Evolutionary conservation across 2,888 invertebrate genomes (phyloP).

Genomic region (Atherix ibis): DNA sequence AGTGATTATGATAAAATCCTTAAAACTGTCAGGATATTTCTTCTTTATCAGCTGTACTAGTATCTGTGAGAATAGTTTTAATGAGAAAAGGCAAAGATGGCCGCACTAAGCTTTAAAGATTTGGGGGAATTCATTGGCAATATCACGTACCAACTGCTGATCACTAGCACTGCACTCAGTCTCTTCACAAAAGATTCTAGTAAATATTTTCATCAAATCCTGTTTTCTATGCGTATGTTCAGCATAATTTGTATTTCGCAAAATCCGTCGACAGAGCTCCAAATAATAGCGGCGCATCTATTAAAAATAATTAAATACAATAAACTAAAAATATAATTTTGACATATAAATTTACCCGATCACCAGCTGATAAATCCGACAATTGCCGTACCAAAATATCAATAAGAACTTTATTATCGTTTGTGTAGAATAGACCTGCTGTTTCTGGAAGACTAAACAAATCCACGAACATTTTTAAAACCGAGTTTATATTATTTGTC

Average conservation of each 20-base stretch:
- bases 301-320: constrained; percentile 12
- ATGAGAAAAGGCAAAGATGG: too few species aligned
- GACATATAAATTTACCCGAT: constrained; percentile 41
- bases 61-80: too few species aligned
- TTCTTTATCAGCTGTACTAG: too few species aligned
- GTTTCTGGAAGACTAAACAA: constrained; percentile 65
- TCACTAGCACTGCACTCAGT: constrained; percentile 55
- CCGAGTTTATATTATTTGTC: constrained; percentile 64
- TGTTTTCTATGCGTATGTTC: constrained; percentile 66
- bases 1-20: too few species aligned
- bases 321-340: constrained; percentile 5
- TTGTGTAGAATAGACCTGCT: constrained; percentile 81
- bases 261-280: constrained; percentile 59
- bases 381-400: constrained; percentile 86
- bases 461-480: constrained; percentile 77
- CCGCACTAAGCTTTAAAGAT: constrained; percentile 50
- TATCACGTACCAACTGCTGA: constrained; percentile 62
- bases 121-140: constrained; percentile 72
- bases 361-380: constrained; percentile 76
- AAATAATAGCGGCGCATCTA: constrained; percentile 66
- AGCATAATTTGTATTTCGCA: constrained; percentile 66
- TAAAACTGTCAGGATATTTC: too few species aligned
- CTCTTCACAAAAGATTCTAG: constrained; percentile 74
- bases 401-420: constrained; percentile 84
- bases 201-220: constrained; percentile 71